Evolutionary conservation across 2,797 vertebrate genomes (phyloP), one percentile per base, ranked within the genome.

Genomic region (Phylloscopus collybita): DNA sequence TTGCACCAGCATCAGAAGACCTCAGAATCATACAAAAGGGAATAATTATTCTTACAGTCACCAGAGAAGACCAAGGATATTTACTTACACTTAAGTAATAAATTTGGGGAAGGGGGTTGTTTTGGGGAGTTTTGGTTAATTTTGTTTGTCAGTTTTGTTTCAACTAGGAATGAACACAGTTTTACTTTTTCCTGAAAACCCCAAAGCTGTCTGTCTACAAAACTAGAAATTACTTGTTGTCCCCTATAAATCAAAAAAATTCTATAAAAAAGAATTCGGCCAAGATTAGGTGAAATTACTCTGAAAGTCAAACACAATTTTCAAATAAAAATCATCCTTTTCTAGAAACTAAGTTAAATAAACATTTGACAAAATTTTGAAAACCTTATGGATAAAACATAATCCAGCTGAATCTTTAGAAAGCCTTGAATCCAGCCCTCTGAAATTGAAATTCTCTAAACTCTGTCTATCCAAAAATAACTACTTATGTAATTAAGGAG

Each of bases 71-170:
- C 5, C 34, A 71, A 73, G 12, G 8, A 40, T 62, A 71, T 80
- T 69, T 20, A 73, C 10, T 53, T 38, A 26, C 17, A 69, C 2
- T 45, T 16, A 42, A 42, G 13, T 11, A 42, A 26, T 80, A 53
- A 38, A 45, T 54, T 1, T 47, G 15, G 7, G 29, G 32, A 57
- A 18, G 4, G 5, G 5, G 1, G 5, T 1, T 11, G 3, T 42
- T 91, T 36, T 23, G 34, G 5, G 12, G 11, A 65, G 11, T 69
- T 5, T 34, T 54, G 11, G 0, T 56, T 56, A 6, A 6, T 45
- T 57, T 70, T 34, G 2, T 50, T 73, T 25, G 11, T 21, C 32
- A 49, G 1, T 69, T 87, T 79, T 80, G 5, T 42, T 71, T 64
- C 64, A 92, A 25, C 3, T 50, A 50, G 21, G 13, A 4, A n/a